Evolutionary conservation across 1,140 invertebrate species (phyloP).

Genomic region (Cotesia typhae): DNA sequence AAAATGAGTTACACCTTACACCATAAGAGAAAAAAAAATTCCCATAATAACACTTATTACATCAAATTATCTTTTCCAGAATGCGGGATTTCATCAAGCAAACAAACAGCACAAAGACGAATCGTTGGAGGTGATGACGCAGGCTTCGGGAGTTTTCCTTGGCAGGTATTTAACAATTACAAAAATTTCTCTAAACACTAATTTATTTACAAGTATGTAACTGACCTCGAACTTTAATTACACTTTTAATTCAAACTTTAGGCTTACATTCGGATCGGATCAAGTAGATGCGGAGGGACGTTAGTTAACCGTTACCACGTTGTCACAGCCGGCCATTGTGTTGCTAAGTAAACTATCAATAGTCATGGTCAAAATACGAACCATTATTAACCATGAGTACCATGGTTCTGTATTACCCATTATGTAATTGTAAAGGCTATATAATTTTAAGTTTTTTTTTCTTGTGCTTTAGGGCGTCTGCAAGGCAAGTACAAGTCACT

Average conservation of each 20-base stretch:
- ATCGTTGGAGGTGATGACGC: slow-evolving; percentile 94
- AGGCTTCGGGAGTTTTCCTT: slow-evolving; percentile 93
- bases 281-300: slow-evolving; percentile 91
- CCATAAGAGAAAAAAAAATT: neutral
- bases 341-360: slow-evolving; percentile 73
- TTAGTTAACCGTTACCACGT: slow-evolving; percentile 92
- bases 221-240: slow-evolving; percentile 33
- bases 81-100: slow-evolving; percentile 84
- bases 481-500: slow-evolving; percentile 89
- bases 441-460: slow-evolving; percentile 26
- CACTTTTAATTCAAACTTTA: slow-evolving; percentile 60
- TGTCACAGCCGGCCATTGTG: slow-evolving; percentile 96
- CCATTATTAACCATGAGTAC: neutral
- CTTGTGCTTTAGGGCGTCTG: slow-evolving; percentile 72
- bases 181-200: neutral
- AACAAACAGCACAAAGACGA: slow-evolving; percentile 84
- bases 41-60: neutral
- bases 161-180: slow-evolving; percentile 73
- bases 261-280: slow-evolving; percentile 92
- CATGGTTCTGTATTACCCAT: neutral
- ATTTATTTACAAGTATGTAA: slow-evolving; percentile 6
- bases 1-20: neutral
- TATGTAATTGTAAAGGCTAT: slow-evolving; percentile 19
- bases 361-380: neutral
- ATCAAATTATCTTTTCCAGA: slow-evolving; percentile 68